Evolutionary conservation across 2,113 vertebrate species (phyloP).

Genomic region (Labrus mixtus): DNA sequence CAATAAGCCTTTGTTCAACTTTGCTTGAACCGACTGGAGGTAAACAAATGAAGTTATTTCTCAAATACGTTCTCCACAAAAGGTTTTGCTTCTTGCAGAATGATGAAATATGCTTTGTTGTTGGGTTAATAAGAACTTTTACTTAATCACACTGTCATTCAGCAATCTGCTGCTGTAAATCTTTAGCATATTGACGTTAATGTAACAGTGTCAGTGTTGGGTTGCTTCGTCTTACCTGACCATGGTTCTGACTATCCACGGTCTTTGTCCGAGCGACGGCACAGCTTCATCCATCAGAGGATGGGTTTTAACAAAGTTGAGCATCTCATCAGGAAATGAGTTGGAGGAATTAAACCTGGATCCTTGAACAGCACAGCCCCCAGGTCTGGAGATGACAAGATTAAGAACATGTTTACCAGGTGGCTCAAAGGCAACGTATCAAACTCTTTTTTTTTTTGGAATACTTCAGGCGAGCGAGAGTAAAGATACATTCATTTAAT

Average conservation of each 20-base stretch:
- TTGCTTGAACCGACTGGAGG: neutral
- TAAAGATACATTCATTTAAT: conserved; percentile 26
- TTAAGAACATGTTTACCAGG: conserved; percentile 17
- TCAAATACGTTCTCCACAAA: too few species aligned
- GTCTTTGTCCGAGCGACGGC: conserved; percentile 89
- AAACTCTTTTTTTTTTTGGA: conserved; percentile 6
- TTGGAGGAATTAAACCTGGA: conserved; percentile 93
- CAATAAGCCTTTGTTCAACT: neutral
- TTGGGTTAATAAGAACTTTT: neutral
- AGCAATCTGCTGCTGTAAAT: neutral
- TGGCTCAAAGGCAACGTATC: neutral
- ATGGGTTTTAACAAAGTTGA: conserved; percentile 95
- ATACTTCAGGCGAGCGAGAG: neutral
- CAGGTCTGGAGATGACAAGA: conserved; percentile 84
- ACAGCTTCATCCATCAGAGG: conserved; percentile 96
- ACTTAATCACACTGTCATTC: neutral
- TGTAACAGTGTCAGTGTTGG: neutral
- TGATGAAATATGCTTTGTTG: too few species aligned
- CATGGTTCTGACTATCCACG: conserved; percentile 95
- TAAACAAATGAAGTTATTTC: neutral
- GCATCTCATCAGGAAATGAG: conserved; percentile 94
- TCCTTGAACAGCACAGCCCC: conserved; percentile 89
- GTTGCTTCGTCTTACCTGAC: conserved; percentile 85
- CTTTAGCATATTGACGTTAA: neutral
- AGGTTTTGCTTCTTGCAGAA: too few species aligned